A percentile compares a stretch with the other conserved stretches of the same genome.
These are phyloP conservation scores for Tapirus terrestris DNA, from an alignment of 2,113 vertebrate genomes.

Conservation along the genomic window DNA sequence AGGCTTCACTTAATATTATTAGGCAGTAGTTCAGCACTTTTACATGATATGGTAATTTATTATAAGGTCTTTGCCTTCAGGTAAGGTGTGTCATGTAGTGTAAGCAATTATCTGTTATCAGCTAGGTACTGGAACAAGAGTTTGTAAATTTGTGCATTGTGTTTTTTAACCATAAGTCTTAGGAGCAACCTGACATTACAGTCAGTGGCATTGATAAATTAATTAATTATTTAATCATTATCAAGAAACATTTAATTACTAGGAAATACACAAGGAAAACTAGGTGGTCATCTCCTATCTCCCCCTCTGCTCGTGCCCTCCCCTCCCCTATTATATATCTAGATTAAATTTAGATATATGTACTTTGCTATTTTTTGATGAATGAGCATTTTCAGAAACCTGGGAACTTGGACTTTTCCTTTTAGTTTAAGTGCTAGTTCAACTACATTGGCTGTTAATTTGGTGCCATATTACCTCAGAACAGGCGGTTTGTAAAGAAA, in stretches of 20 bases:
- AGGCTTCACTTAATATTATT: conserved; percentile 45
- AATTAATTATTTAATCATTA: conserved; percentile 16
- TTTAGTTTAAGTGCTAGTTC: conserved; percentile 22
- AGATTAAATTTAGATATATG: background rate
- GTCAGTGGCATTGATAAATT: background rate
- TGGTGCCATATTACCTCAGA: background rate
- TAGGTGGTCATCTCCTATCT: background rate
- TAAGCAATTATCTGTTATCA: background rate
- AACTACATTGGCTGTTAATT: conserved; percentile 27
- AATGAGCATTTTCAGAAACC: conserved; percentile 13
- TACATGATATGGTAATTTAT: background rate
- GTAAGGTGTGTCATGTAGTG: background rate
- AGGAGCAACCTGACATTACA: background rate
- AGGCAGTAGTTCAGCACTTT: background rate
- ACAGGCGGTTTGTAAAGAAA: conserved; percentile 6
- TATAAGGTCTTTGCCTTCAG: background rate
- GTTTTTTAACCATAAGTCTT: conserved; percentile 37
- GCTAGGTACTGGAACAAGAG: background rate
- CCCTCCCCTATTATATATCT: background rate
- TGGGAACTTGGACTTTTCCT: background rate
- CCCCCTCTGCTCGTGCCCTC: background rate
- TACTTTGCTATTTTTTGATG: background rate
- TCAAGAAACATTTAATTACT: conserved; percentile 32
- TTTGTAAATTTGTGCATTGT: conserved; percentile 27
- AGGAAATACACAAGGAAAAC: background rate